phyloP scores from a whole-genome alignment of 2,888 invertebrate genomes.

The Metalampra italica region DNA sequence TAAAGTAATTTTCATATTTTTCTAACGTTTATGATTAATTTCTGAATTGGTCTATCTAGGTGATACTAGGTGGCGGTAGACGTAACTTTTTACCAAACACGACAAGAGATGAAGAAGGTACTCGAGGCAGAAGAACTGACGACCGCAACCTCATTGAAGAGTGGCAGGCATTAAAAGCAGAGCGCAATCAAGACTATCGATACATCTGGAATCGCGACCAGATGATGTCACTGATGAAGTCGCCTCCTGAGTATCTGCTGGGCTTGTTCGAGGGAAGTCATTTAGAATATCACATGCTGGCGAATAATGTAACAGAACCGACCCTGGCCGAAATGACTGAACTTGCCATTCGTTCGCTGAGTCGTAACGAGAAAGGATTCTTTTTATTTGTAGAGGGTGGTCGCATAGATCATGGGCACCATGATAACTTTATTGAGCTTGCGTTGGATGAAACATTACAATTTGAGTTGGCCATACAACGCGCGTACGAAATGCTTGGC shows the following conservation, averaged over 20 bases:
- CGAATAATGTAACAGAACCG: slow-evolving; percentile 33
- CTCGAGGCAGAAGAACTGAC: slow-evolving; percentile 70
- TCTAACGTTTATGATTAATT: not conserved
- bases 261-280: slow-evolving; percentile 81
- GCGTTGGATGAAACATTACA: slow-evolving; percentile 82
- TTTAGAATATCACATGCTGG: slow-evolving; percentile 81
- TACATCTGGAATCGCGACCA: slow-evolving; percentile 80
- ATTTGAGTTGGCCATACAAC: slow-evolving; percentile 71
- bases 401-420: slow-evolving; percentile 80
- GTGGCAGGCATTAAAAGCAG: slow-evolving; percentile 76
- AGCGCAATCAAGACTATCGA: slow-evolving; percentile 39
- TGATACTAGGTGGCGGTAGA: slow-evolving; percentile 86
- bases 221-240: slow-evolving; percentile 51
- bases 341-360: slow-evolving; percentile 81
- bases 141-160: slow-evolving; percentile 81
- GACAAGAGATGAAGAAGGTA: slow-evolving; percentile 67
- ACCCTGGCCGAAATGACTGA: slow-evolving; percentile 41
- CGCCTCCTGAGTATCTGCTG: slow-evolving; percentile 78
- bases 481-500: slow-evolving; percentile 49
- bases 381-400: slow-evolving; percentile 83
- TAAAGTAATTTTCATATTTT: not conserved
- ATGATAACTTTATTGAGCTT: slow-evolving; percentile 62
- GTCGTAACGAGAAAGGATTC: slow-evolving; percentile 79
- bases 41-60: slow-evolving; percentile 39
- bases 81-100: slow-evolving; percentile 78